These are phyloP conservation scores for Melanostoma scalare DNA, from an alignment of 2,888 invertebrate genomes.

Conservation along the genomic window DNA sequence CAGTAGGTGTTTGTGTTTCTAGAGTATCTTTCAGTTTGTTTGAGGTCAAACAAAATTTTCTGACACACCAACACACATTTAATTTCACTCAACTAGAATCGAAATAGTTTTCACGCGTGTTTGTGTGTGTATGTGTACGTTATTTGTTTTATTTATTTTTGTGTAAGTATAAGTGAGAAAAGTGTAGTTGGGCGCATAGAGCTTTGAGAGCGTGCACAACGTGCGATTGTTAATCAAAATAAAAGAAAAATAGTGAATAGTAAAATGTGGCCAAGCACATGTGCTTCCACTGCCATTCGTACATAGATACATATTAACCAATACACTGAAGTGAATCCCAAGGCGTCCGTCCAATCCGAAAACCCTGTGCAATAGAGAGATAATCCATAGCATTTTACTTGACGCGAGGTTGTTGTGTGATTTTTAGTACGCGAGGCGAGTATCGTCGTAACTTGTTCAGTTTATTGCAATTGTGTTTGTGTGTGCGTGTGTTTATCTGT, in stretches of 20 bases:
- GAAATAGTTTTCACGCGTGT: neutral
- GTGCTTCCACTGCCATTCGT: slow-evolving; percentile 35
- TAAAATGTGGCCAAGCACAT: slow-evolving; percentile 35
- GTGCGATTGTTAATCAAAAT: neutral
- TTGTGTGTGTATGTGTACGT: slow-evolving; percentile 48
- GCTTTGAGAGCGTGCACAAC: slow-evolving; percentile 38
- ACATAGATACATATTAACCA: slow-evolving; percentile 15
- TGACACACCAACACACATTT: slow-evolving; percentile 33
- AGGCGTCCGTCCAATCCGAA: slow-evolving; percentile 31
- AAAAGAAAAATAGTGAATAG: slow-evolving; percentile 16
- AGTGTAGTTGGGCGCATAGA: slow-evolving; percentile 11
- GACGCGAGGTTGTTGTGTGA: slow-evolving; percentile 57
- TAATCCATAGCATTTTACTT: slow-evolving; percentile 61
- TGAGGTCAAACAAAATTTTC: slow-evolving; percentile 76
- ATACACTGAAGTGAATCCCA: slow-evolving; percentile 46
- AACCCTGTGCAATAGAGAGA: slow-evolving; percentile 42
- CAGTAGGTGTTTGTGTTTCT: slow-evolving; percentile 28
- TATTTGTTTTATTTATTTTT: neutral
- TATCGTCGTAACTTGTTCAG: slow-evolving; percentile 15
- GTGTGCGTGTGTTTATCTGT: slow-evolving; percentile 22
- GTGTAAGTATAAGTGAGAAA: slow-evolving; percentile 26
- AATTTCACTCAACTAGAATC: neutral
- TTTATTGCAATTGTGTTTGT: slow-evolving; percentile 17
- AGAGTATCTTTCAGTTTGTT: slow-evolving; percentile 73
- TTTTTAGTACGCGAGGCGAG: slow-evolving; percentile 22